Conservation (phyloP, 2,797 vertebrate species). For the Gadopsis bispinosus region DNA sequence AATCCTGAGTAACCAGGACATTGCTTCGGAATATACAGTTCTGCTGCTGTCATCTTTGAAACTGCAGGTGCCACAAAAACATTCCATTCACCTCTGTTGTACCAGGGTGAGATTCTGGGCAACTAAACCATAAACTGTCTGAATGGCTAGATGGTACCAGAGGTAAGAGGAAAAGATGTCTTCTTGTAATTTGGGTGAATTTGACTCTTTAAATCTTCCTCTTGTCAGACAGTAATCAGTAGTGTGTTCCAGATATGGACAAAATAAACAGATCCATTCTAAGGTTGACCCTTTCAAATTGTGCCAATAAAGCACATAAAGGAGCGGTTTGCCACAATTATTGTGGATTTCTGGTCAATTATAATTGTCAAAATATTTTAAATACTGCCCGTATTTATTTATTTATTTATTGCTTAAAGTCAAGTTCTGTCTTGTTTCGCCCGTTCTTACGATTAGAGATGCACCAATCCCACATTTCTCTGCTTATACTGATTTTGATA, state of each 20-base stretch:
- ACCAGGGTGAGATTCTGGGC: not conserved
- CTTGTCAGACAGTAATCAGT: conserved; percentile 28
- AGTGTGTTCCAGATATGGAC: conserved; percentile 32
- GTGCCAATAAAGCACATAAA: conserved; percentile 12
- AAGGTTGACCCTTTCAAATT: not conserved
- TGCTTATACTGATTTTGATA: not conserved
- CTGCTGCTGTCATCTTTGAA: not conserved
- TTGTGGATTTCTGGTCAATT: conserved; percentile 1
- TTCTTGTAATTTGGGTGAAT: conserved; percentile 36
- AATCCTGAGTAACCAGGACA: too few relatives aligned
- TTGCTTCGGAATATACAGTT: not conserved
- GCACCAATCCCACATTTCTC: not conserved
- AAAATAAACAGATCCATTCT: conserved; percentile 20
- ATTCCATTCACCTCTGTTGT: not conserved
- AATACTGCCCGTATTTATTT: not conserved
- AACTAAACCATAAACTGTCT: not conserved
- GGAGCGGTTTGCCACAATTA: not conserved
- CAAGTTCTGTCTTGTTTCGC: not conserved
- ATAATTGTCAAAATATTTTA: not conserved
- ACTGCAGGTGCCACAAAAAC: not conserved
- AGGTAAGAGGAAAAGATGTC: not conserved
- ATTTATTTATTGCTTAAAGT: not conserved
- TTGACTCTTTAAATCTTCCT: conserved; percentile 31
- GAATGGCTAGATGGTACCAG: not conserved
- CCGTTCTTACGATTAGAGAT: too few relatives aligned